Base-by-base conservation (phyloP, 2,888 invertebrate species). In the Agriopis aurantiaria region DNA sequence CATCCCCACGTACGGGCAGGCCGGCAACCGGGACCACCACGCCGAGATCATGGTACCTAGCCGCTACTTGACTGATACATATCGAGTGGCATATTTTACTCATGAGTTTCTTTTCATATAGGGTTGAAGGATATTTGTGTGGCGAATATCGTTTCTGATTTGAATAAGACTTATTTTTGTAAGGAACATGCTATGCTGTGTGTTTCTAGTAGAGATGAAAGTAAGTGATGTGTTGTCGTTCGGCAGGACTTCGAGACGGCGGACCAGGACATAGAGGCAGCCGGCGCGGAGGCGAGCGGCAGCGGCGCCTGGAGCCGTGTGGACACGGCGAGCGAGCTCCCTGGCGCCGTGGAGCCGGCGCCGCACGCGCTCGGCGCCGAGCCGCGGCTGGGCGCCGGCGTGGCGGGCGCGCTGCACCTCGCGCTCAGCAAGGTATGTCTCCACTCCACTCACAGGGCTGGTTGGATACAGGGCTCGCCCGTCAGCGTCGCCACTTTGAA, bases 1-100 rank as follows among this genome's bases (percentile, higher is more conserved):
- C 87, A 98, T 99, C 82, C 99, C 99, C 68, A 98, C 98, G 0
- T 98, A 98, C 87, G 99, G 98, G 14, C 96, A 97, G 88, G 97
- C 98, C 23, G 98, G 98, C 46, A 98, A 98, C 92, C 95, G 98
- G 46, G 98, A 98, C 83, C 97, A 97, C 78, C 96, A 96, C 65
- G 94, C 95, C 6, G 95, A 96, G 82, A 94, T 96, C 83, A 94
- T 96, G 91, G 93, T 92, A 23, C 52, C 1, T 9, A 9, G 0
- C 17, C 6, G n/a, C 11, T 6, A 5, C 5, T 4, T n/a, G 5
- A 48, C 48, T 0, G 45, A 46, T 23, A 23, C 17, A 23, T 23
- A 23, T 23, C 17, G n/a, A n/a, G n/a, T n/a, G n/a, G 17, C 17
- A 23, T 23, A 23, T 23, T 23, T 23, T 23, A 23, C 17, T 23